Percentiles rank a stretch among this genome's conserved stretches.
Evolutionary conservation across 2,888 invertebrate genomes (phyloP).

Genomic region (Microctonus hyperodae): DNA sequence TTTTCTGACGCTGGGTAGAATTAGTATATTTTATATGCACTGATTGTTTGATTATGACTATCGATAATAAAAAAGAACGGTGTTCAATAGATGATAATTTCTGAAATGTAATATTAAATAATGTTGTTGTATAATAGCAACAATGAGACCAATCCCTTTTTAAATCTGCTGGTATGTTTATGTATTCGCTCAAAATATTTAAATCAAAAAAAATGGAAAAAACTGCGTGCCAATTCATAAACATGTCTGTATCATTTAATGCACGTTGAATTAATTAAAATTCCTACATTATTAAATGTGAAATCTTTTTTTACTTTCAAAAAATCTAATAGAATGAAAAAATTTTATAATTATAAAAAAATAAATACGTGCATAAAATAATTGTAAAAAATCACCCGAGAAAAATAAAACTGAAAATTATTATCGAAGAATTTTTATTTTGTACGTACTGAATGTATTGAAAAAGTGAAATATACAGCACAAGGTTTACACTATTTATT

Average conservation of each 20-base stretch:
- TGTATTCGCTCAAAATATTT: neutral
- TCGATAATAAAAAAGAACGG: constrained; percentile 59
- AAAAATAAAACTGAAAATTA: constrained; percentile 16
- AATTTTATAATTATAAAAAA: neutral
- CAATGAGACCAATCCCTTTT: constrained; percentile 7
- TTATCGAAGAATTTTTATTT: constrained; percentile 23
- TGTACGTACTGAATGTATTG: neutral
- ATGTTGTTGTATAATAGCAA: constrained; percentile 7
- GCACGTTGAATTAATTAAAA: constrained; percentile 10
- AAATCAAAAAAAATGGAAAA: too few species aligned
- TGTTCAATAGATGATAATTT: constrained; percentile 61
- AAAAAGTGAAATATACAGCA: neutral
- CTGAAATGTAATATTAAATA: constrained; percentile 11
- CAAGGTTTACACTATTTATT: constrained; percentile 6
- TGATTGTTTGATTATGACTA: constrained; percentile 63
- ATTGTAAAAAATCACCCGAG: constrained; percentile 12
- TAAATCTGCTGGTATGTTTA: constrained; percentile 9
- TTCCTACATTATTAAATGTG: neutral
- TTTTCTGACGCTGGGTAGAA: constrained; percentile 63
- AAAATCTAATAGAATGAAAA: neutral
- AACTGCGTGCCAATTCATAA: constrained; percentile 9
- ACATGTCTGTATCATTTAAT: constrained; percentile 7
- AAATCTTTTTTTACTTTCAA: neutral
- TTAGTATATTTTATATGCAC: constrained; percentile 64
- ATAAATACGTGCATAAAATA: constrained; percentile 11